Percentiles rank a stretch among this genome's conserved stretches.
These are phyloP conservation scores for Heliconius nattereri DNA, from an alignment of 1,140 invertebrate genomes.

Conservation along the genomic window DNA sequence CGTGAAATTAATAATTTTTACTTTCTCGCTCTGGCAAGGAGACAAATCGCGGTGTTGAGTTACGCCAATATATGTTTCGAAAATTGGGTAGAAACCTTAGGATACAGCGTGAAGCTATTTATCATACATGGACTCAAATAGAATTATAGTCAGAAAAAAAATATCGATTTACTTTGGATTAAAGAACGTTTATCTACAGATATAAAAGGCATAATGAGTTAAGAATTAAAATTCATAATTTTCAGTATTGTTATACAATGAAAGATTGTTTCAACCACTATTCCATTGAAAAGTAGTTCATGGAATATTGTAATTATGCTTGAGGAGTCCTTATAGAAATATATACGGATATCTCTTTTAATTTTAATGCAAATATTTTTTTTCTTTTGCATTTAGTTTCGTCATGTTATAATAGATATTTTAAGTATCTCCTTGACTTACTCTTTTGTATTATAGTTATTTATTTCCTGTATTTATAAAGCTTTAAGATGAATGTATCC, in stretches of 20 bases:
- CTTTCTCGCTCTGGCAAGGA: too few species aligned
- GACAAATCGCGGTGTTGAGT: too few species aligned
- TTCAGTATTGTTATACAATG: not conserved
- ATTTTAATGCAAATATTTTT: not conserved
- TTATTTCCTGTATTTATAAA: not conserved
- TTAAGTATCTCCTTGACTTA: not conserved
- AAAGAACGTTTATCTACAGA: not conserved
- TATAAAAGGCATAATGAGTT: not conserved
- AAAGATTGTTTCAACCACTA: not conserved
- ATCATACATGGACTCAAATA: too few species aligned
- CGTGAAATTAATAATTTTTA: too few species aligned
- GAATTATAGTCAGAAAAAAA: not conserved
- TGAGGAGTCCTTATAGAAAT: not conserved
- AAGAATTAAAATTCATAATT: not conserved
- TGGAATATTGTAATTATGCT: not conserved
- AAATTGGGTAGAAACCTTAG: too few species aligned
- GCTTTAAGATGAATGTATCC: not conserved
- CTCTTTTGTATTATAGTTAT: not conserved
- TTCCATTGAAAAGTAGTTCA: not conserved
- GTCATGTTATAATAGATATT: not conserved
- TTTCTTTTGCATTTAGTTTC: not conserved
- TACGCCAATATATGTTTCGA: too few species aligned
- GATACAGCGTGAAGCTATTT: too few species aligned
- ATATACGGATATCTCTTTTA: not conserved
- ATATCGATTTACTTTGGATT: not conserved